Base-by-base conservation (phyloP, 2,888 invertebrate genomes). In the Cepaea hortensis region DNA sequence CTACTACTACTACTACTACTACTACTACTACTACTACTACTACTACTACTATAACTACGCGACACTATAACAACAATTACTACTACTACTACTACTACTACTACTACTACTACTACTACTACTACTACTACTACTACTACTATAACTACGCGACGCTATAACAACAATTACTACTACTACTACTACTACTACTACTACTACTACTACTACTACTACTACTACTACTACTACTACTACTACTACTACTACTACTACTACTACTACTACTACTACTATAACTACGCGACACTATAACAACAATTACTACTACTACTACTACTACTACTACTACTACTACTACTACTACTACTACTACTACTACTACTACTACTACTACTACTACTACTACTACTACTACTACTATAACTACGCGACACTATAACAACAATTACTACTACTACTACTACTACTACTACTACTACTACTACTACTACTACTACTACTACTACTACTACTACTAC, bases 311-410 rank as follows among this genome's bases (percentile, higher is more conserved):
- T 76, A 76, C 7, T 35, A 76, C 46, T 23, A 35, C 46, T 35
- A 76, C 23, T 35, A 76, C 76, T 76, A 76, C 76, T 76, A 76
- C 76, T n/a, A 76, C 76, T 76, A 76, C 76, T 76, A 76, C 76
- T 76, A 76, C n/a, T 76, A 76, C 76, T 23, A 76, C 76, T 76
- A 76, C 46, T 76, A 76, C 76, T 76, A 76, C 76, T 76, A 76
- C 76, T 23, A 76, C 76, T 76, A 76, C 76, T 76, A 76, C 76
- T 76, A 76, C 15, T 76, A 76, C 76, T 35, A 35, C 23, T 35
- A 35, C 76, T 76, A 35, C 35, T 76, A 35, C 76, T 35, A 76
- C 76, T 76, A 76, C 76, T 35, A 35, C 76, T 76, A 76, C 73
- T 18, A 73, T n/a, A 11, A 62, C 20, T 76, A 76, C n/a, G 50